These are phyloP conservation scores for Acanthiza pusilla DNA, from an alignment of 2,797 vertebrate species.

Conservation along the genomic window DNA sequence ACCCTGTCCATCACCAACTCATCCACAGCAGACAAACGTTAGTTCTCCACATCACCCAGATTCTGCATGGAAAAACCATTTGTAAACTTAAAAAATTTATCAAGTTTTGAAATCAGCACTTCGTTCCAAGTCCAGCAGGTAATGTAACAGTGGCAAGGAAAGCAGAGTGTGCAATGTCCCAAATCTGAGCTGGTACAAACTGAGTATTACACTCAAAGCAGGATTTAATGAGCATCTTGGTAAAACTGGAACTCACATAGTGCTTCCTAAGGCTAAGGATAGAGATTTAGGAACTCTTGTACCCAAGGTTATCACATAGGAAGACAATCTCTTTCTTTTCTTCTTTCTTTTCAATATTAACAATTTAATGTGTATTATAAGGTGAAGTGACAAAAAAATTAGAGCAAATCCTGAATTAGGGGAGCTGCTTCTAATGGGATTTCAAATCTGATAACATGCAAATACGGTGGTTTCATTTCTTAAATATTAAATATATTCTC, in stretches of 20 bases:
- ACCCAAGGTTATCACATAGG: conserved; percentile 50
- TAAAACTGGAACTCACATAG: neutral
- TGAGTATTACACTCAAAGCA: neutral
- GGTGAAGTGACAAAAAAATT: conserved; percentile 51
- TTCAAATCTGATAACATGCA: conserved; percentile 61
- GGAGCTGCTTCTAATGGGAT: conserved; percentile 42
- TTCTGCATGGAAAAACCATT: neutral
- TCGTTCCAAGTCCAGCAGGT: neutral
- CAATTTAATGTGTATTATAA: conserved; percentile 37
- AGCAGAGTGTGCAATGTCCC: neutral
- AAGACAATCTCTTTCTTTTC: neutral
- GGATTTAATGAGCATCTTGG: neutral
- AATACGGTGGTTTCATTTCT: conserved; percentile 49
- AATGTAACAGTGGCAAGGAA: neutral
- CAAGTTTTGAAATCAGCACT: neutral
- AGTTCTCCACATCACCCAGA: neutral
- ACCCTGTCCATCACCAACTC: accelerated
- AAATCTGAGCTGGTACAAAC: neutral
- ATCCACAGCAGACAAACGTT: neutral
- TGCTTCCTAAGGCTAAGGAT: neutral
- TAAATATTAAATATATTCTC: conserved; percentile 48
- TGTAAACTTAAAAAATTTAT: neutral
- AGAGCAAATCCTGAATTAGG: conserved; percentile 41
- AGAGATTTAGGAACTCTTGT: conserved; percentile 8
- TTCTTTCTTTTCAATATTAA: neutral